Base-by-base conservation (phyloP, 2,888 invertebrate species). In the Pachycephus smyrnensis region DNA sequence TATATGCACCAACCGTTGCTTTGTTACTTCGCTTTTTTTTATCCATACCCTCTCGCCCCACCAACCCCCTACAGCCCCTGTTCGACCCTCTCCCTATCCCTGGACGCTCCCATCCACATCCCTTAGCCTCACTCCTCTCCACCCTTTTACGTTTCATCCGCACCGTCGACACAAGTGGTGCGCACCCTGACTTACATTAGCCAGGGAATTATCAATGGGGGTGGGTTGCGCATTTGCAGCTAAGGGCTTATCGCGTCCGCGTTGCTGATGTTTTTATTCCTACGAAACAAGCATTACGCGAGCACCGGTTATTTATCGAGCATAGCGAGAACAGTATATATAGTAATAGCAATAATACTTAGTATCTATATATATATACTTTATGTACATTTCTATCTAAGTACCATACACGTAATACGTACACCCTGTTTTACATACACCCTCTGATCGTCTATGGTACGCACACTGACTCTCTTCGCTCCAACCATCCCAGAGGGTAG, bases 1-100 rank as follows among this genome's bases (percentile, higher is more conserved):
- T 88, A 88, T 88, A 86, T 87, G 87, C 85, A 85, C 85, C 85
- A 84, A 84, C 86, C 87, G 84, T 86, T 88, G 87, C 88, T 89
- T 89, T 89, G 88, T 88, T 87, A 86, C 84, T 85, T 81, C 79
- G 73, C 73, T 77, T 68, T 73, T 76, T 76, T 75, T 76, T 77
- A 68, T 68, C 75, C 79, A 81, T 84, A 82, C 83, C 82, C 80
- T 80, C 73, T 73, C 78, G 75, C 79, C 77, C 79, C 77, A 78
- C 79, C 74, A 69, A 69, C 69, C 71, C 31, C 55, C 6, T 23
- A 2, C n/a, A 79, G 75, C 79, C 75, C 68, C 75, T 40, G 75
- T 23, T 78, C 35, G 68, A 74, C 73, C 75, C 75, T 77, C 77
- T 77, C 80, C 77, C 75, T 77, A 79, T 77, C 80, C 77, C 75